Evolutionary conservation across 2,113 vertebrate species (phyloP).

Genomic region (Sinocyclocheilus maitianheensis): DNA sequence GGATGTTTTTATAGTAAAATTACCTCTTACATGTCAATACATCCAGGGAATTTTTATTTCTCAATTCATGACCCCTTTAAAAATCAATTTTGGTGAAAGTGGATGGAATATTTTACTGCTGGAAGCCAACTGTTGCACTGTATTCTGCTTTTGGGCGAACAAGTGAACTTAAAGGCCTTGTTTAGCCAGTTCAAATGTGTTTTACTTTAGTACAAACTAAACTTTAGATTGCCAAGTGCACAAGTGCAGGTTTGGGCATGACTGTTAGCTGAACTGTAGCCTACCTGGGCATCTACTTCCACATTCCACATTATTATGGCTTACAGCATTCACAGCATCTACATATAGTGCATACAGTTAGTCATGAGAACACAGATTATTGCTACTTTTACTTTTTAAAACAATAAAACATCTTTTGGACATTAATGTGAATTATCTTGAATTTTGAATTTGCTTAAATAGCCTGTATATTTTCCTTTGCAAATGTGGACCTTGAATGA

Average conservation of each 20-base stretch:
- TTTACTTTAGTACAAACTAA: neutral
- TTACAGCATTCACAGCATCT: neutral
- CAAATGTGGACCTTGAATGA: neutral
- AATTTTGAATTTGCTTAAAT: neutral
- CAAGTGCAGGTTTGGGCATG: neutral
- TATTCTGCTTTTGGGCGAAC: neutral
- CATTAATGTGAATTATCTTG: neutral
- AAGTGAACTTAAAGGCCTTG: neutral
- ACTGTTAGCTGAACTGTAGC: neutral
- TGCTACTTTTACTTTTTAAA: neutral
- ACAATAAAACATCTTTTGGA: neutral
- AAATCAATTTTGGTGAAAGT: neutral
- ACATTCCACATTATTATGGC: neutral
- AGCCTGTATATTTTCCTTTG: neutral
- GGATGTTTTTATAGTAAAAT: no score
- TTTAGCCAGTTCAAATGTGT: neutral
- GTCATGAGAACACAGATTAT: neutral
- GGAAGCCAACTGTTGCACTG: neutral
- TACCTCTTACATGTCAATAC: no score
- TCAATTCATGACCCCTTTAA: no score
- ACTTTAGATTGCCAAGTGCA: neutral
- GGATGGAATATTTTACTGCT: neutral
- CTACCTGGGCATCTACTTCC: neutral
- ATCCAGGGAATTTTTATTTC: no score
- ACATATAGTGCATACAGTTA: neutral